These are phyloP conservation scores for Chymomyza costata DNA, from an alignment of 1,140 invertebrate genomes.

Conservation along the genomic window DNA sequence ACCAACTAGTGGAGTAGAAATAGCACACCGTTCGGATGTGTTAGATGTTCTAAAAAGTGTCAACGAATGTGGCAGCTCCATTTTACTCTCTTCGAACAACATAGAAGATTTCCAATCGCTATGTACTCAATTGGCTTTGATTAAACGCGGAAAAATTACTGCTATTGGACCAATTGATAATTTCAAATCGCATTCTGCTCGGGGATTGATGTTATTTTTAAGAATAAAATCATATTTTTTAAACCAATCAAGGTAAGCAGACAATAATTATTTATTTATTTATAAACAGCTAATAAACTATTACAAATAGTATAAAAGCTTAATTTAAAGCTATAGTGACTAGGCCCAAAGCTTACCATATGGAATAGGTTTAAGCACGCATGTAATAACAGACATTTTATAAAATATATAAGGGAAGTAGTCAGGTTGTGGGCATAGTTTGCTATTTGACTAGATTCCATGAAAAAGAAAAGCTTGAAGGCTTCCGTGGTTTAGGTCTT, in stretches of 20 bases:
- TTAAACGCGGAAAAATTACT: conserved; percentile 10
- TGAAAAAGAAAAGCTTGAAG: no score
- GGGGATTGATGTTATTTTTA: conserved; percentile 12
- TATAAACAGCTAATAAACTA: no score
- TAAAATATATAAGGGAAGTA: no score
- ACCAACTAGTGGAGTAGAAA: conserved; percentile 14
- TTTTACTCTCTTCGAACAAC: conserved; percentile 18
- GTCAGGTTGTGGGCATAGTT: no score
- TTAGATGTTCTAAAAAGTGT: conserved; percentile 15
- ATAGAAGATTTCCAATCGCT: conserved; percentile 19
- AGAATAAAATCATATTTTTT: conserved; percentile 7
- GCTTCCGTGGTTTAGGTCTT: no score
- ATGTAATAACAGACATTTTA: no score
- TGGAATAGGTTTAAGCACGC: no score
- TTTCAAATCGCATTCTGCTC: conserved; percentile 1
- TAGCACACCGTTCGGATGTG: conserved; percentile 7
- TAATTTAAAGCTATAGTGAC: no score
- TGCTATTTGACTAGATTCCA: no score
- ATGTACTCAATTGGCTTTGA: conserved; percentile 13
- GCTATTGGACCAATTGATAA: conserved; percentile 6
- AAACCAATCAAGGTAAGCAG: no score
- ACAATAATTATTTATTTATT: conserved; percentile 1
- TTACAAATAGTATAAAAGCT: no score
- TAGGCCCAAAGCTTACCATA: no score
- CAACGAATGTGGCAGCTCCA: conserved; percentile 18